Base-by-base conservation (phyloP, 2,888 invertebrate species). In the Onthophagus sagittarius region DNA sequence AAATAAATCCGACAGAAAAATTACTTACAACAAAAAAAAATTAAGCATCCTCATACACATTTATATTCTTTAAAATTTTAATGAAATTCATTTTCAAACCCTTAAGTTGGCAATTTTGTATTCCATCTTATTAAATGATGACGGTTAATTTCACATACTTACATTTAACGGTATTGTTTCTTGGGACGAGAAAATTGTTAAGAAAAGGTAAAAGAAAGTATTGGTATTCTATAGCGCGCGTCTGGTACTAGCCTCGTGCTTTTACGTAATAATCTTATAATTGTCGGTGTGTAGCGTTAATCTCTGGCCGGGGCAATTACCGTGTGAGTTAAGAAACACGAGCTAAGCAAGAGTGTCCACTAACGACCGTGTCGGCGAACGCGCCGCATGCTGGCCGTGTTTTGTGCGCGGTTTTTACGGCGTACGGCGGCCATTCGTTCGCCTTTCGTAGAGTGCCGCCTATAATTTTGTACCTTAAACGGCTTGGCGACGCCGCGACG, bases 291-390 rank as follows among this genome's bases (percentile, higher is more conserved):
- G 15, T 23, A 23, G 67, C 67, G 67, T 67, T 67, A 67, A 67
- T 67, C 67, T 67, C 67, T 67, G n/a, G 67, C 67, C 15, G 67
- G 67, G 15, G 67, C 67, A 67, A 67, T 67, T 67, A 67, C 67
- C 31, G 67, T 31, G 31, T 23, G 67, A 67, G 67, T 67, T 67
- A 67, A 32, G 67, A 67, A 67, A 67, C 67, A 67, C 67, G 67
- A 67, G 67, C 67, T 67, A 67, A 67, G 67, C 67, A 67, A 67
- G 67, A 67, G 67, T 67, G 67, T 67, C 67, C 67, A 67, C 67
- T 67, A 67, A 67, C 67, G 67, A 67, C 67, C 67, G 67, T 67
- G 67, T 67, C 67, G 67, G 67, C 31, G 32, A 32, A 23, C 31
- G 31, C 31, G 31, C 67, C 31, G 31, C 23, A 31, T 31, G 31